Percentiles rank a stretch among this genome's conserved stretches.
phyloP scores from a whole-genome alignment of 2,113 vertebrate genomes.

The Sebastes fasciatus region DNA sequence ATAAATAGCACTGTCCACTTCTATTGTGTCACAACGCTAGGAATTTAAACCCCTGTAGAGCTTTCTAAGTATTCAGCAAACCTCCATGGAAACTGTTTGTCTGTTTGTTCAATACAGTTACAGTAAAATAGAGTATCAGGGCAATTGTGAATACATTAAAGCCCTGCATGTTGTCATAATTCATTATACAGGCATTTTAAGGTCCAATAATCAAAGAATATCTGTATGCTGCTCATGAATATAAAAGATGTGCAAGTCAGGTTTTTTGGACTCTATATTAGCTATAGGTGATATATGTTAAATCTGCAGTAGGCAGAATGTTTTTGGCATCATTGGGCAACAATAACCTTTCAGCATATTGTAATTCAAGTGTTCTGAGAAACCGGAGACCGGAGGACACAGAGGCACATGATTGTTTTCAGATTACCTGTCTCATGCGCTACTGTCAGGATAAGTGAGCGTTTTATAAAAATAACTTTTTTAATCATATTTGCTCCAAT shows the following conservation, averaged over 20 bases:
- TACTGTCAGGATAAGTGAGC: too few species aligned
- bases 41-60: constrained; percentile 37
- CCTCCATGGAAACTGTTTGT: background rate
- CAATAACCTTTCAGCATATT: too few species aligned
- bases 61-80: constrained; percentile 5
- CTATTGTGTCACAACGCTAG: constrained; percentile 54
- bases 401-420: too few species aligned
- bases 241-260: background rate
- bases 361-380: too few species aligned
- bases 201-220: background rate
- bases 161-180: background rate
- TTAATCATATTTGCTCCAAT: too few species aligned
- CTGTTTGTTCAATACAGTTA: constrained; percentile 20
- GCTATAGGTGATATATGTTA: background rate
- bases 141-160: background rate
- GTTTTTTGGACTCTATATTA: background rate
- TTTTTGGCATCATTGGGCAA: too few species aligned
- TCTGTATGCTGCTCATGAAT: background rate
- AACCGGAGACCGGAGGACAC: too few species aligned
- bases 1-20: constrained; percentile 72
- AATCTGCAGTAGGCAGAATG: too few species aligned
- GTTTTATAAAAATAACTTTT: too few species aligned
- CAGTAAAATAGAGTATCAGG: background rate
- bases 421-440: too few species aligned
- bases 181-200: background rate